Conservation (phyloP, 2,113 vertebrate species). For the Asarcornis scutulata region DNA sequence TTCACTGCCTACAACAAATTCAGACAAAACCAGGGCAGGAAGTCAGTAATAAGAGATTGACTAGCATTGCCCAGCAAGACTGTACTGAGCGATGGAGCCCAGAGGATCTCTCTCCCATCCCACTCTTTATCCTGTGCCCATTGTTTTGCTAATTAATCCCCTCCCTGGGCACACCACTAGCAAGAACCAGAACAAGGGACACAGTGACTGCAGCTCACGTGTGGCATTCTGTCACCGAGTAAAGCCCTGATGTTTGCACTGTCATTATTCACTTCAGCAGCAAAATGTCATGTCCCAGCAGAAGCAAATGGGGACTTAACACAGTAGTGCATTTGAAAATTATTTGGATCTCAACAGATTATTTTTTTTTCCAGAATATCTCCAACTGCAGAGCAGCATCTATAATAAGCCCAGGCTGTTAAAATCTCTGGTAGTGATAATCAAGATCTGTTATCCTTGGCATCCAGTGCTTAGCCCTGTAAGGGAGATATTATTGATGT, state of each 20-base stretch:
- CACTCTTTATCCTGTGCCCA: neutral
- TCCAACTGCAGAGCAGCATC: neutral
- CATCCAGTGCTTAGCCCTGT: neutral
- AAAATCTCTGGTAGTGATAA: neutral
- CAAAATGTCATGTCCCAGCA: neutral
- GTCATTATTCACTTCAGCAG: neutral
- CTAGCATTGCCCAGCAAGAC: neutral
- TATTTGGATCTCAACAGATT: neutral
- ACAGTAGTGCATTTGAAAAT: neutral
- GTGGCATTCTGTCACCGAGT: rapidly evolving
- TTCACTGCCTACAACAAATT: neutral
- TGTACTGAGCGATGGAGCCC: neutral
- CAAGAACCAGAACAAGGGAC: neutral
- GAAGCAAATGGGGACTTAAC: neutral
- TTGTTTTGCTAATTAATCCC: neutral
- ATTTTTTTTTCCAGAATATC: neutral
- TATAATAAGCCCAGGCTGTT: neutral
- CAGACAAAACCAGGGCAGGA: neutral
- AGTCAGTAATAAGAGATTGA: neutral
- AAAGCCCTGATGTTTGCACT: neutral
- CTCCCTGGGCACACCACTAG: neutral
- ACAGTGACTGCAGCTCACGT: rapidly evolving
- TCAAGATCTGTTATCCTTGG: neutral
- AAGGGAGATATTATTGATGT: neutral
- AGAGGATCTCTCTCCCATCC: too few relatives aligned